Percentiles rank a stretch among this genome's conserved stretches.
Evolutionary conservation across 2,797 vertebrate species (phyloP).

Genomic region (Cuculus canorus): DNA sequence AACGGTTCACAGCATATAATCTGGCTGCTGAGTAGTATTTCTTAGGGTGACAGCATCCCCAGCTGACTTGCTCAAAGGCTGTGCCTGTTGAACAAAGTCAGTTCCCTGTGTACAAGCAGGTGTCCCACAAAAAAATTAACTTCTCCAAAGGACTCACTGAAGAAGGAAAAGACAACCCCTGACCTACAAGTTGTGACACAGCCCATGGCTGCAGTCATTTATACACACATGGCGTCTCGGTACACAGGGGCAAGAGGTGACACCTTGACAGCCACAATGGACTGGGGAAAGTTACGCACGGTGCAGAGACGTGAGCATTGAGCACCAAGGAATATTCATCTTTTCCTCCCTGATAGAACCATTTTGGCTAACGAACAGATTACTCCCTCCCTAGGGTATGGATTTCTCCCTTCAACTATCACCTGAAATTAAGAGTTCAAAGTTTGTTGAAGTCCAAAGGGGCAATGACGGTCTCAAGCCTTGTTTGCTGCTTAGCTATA

Average conservation of each 20-base stretch:
- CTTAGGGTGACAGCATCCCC: not conserved
- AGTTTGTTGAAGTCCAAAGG: not conserved
- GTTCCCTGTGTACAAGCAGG: not conserved
- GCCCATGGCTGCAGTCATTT: accelerated
- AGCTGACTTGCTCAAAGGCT: not conserved
- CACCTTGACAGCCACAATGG: accelerated
- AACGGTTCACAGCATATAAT: not conserved
- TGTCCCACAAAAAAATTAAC: not conserved
- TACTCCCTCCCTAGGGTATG: not conserved
- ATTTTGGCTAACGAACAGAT: not conserved
- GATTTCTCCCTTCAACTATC: not conserved
- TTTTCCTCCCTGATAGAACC: not conserved
- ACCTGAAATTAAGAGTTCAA: not conserved
- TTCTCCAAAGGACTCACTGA: not conserved
- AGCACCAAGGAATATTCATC: not conserved
- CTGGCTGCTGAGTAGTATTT: slow-evolving; percentile 12
- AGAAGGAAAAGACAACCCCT: not conserved
- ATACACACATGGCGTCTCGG: not conserved
- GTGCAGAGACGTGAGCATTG: accelerated
- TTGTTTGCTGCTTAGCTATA: not conserved
- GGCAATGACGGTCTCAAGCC: not conserved
- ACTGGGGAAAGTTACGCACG: not conserved
- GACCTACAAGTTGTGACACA: not conserved
- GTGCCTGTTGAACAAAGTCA: not conserved
- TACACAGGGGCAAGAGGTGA: not conserved